Evolutionary conservation across 2,888 invertebrate genomes (phyloP), one percentile per base, ranked within the genome.

Genomic region (Pristionchus maxplancki): DNA sequence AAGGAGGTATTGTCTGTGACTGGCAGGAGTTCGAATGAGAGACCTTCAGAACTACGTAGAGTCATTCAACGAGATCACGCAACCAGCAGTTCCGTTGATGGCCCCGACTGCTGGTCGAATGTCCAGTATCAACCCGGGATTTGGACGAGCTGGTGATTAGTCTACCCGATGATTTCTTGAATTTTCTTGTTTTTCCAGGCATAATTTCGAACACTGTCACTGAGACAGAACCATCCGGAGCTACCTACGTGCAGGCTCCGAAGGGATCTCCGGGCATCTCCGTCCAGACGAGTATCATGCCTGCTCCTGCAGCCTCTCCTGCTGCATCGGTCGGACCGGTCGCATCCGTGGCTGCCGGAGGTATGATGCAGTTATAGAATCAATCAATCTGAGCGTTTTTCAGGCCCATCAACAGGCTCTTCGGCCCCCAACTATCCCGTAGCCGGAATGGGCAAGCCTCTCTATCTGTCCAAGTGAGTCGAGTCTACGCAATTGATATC

Each of bases 381-480:
- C 15, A 71, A 34, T 11, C 31, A 34, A 17, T 9, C 71, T 20
- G 58, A 13, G 5, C 11, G 6, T 58, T 6, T 20, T 78, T 8
- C 34, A 71, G 31, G 20, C 6, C 64, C 31, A 64, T 44, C 78
- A n/a, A n/a, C n/a, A 67, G 67, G 67, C 28, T 11, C 44, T 28
- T 3, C 78, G 28, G 40, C 34, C 24, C 37, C 37, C 4, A 71
- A 34, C 9, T 48, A 78, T 53, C 31, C 24, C 20, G 83, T 53
- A 37, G 44, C 44, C 11, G 78, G 78, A 78, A 24, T n/a, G 28
- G 44, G 24, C 62, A 87, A 71, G 31, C 86, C 86, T 3, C 67
- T 87, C 11, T 87, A 11, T 20, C 71, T 71, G 5, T 87, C 86
- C 15, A 87, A 87, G 86, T 87, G 50, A 31, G 44, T 28, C 9